Evolutionary conservation across 2,888 invertebrate genomes (phyloP).

Genomic region (Nasonia oneida): DNA sequence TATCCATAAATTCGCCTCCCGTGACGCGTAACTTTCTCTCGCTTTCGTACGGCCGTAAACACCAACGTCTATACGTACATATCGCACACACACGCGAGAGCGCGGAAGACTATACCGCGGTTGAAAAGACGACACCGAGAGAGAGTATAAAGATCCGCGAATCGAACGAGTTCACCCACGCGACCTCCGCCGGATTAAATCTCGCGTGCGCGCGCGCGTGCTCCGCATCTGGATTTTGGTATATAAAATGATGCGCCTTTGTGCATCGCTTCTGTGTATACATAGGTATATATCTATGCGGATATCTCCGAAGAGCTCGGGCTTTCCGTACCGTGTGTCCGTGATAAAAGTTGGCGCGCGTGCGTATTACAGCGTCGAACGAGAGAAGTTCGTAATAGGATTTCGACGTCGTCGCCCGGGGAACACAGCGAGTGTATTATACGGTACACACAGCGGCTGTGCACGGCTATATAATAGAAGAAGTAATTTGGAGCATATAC

Average conservation of each 20-base stretch:
- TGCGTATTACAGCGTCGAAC: no score
- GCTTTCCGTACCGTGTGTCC: no score
- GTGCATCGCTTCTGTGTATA: no score
- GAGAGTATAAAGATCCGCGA: constrained; percentile 1
- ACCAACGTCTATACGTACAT: not conserved
- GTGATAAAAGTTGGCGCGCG: no score
- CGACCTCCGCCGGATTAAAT: constrained; percentile 40
- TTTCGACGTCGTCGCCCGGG: no score
- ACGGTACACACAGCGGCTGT: no score
- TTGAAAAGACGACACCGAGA: not conserved
- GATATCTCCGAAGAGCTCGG: no score
- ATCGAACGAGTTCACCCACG: constrained; percentile 42
- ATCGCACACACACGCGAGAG: not conserved
- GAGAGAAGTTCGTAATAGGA: no score
- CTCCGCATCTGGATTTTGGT: constrained; percentile 19
- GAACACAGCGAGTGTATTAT: no score
- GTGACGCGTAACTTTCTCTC: not conserved
- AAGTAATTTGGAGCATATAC: no score
- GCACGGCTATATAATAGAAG: no score
- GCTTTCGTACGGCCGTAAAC: not conserved
- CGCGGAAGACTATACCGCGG: not conserved
- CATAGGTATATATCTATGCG: no score
- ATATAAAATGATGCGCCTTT: not conserved
- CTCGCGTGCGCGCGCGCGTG: constrained; percentile 25
- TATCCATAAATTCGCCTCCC: constrained; percentile 24